Percentiles rank a stretch among this genome's conserved stretches.
These are phyloP conservation scores for Epirrhoe alternata DNA, from an alignment of 2,888 invertebrate genomes.

Conservation along the genomic window DNA sequence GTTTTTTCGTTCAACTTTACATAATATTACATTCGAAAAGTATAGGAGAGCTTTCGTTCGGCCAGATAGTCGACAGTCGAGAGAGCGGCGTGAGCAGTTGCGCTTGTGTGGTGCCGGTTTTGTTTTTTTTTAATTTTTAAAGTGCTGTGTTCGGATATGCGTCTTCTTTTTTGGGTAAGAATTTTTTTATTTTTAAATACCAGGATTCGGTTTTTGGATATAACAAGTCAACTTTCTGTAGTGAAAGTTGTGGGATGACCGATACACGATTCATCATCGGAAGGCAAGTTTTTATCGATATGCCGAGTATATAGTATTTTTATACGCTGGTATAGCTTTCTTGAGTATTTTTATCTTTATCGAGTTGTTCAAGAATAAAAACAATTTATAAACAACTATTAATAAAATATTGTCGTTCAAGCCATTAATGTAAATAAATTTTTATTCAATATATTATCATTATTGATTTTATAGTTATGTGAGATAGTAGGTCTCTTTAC, in stretches of 20 bases:
- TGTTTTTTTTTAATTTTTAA: slow-evolving; percentile 56
- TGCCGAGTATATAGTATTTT: slow-evolving; percentile 46
- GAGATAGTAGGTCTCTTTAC: no score
- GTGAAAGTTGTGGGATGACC: slow-evolving; percentile 69
- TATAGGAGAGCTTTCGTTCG: slow-evolving; percentile 58
- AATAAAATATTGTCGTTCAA: no score
- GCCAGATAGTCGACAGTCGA: slow-evolving; percentile 71
- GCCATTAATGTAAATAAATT: no score
- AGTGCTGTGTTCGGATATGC: slow-evolving; percentile 80
- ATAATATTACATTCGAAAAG: slow-evolving; percentile 72
- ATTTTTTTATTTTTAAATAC: slow-evolving; percentile 35
- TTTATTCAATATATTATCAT: no score
- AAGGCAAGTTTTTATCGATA: slow-evolving; percentile 59
- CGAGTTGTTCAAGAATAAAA: slow-evolving; percentile 11
- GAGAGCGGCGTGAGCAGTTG: slow-evolving; percentile 71
- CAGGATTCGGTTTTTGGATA: slow-evolving; percentile 36
- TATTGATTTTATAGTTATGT: no score
- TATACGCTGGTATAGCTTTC: slow-evolving; percentile 37
- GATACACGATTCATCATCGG: slow-evolving; percentile 62
- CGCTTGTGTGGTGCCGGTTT: slow-evolving; percentile 75
- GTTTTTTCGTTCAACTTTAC: slow-evolving; percentile 70
- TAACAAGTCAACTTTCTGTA: slow-evolving; percentile 65
- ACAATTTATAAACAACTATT: no score
- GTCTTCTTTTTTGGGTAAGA: slow-evolving; percentile 80
- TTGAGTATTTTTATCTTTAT: slow-evolving; percentile 27